Conservation (phyloP, 2,797 vertebrate species). For the Tympanoctomys barrerae region DNA sequence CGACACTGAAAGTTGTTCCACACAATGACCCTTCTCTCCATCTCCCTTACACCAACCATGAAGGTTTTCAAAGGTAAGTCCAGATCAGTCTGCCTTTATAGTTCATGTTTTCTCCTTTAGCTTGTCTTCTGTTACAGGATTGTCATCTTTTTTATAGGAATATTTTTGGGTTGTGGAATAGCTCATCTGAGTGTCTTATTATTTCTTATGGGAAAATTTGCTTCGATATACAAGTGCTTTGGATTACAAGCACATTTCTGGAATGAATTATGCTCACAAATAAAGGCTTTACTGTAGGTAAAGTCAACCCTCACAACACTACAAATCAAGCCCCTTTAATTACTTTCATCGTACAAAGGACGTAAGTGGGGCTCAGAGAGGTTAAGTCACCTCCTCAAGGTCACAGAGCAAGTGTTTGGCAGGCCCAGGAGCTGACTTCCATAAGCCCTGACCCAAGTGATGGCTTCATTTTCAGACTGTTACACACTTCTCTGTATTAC, state of each 20-base stretch:
- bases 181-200: not conserved
- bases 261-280: not conserved
- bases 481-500: accelerated
- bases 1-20: not conserved
- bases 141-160: not conserved
- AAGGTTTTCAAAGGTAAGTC: not conserved
- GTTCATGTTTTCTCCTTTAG: not conserved
- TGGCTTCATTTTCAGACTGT: too few species aligned
- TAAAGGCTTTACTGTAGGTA: not conserved
- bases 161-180: not conserved
- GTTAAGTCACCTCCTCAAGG: not conserved
- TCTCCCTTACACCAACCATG: not conserved
- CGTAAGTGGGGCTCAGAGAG: not conserved
- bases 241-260: not conserved
- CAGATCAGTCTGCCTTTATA: not conserved
- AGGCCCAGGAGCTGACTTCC: not conserved
- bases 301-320: not conserved
- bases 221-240: not conserved
- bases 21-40: not conserved
- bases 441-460: not conserved
- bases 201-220: not conserved
- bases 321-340: not conserved
- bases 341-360: not conserved
- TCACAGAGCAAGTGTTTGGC: not conserved
- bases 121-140: not conserved